phyloP scores from a whole-genome alignment of 2,888 invertebrate genomes.

The Tyria jacobaeae region DNA sequence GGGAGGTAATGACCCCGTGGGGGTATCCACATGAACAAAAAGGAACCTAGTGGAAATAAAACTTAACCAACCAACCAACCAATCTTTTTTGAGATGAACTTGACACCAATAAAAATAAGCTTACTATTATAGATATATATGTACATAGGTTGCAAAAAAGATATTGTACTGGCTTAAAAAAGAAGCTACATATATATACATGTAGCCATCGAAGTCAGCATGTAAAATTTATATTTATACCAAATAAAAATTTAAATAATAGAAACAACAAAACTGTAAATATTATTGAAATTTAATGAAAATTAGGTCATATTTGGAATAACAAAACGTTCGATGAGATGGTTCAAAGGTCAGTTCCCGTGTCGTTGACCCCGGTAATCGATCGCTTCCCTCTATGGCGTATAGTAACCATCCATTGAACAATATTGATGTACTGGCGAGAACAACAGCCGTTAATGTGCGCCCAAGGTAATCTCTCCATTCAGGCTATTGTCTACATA shows the following conservation, averaged over 20 bases:
- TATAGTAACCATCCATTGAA: conserved; percentile 74
- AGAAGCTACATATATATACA: too few relatives aligned
- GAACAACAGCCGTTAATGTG: conserved; percentile 38
- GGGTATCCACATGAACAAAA: too few relatives aligned
- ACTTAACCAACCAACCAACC: too few relatives aligned
- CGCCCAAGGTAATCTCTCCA: conserved; percentile 36
- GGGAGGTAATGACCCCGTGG: too few relatives aligned
- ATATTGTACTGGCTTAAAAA: too few relatives aligned
- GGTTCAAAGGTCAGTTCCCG: conserved; percentile 84
- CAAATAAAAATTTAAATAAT: conserved; percentile 1
- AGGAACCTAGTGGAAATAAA: too few relatives aligned
- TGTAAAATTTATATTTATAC: too few relatives aligned
- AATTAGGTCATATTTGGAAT: conserved; percentile 44
- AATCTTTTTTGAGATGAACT: background rate
- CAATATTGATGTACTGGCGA: conserved; percentile 58
- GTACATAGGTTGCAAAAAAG: background rate
- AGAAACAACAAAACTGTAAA: too few relatives aligned
- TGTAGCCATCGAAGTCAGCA: too few relatives aligned
- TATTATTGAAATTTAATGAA: too few relatives aligned
- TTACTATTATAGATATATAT: too few relatives aligned
- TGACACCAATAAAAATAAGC: background rate
- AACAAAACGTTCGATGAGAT: conserved; percentile 75
- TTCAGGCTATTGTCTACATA: conserved; percentile 27
- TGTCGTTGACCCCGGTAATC: conserved; percentile 82
- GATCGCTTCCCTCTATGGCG: conserved; percentile 80